Percentiles rank a stretch among this genome's conserved stretches.
phyloP scores from a whole-genome alignment of 2,797 vertebrate genomes.

The Xenopus petersii region DNA sequence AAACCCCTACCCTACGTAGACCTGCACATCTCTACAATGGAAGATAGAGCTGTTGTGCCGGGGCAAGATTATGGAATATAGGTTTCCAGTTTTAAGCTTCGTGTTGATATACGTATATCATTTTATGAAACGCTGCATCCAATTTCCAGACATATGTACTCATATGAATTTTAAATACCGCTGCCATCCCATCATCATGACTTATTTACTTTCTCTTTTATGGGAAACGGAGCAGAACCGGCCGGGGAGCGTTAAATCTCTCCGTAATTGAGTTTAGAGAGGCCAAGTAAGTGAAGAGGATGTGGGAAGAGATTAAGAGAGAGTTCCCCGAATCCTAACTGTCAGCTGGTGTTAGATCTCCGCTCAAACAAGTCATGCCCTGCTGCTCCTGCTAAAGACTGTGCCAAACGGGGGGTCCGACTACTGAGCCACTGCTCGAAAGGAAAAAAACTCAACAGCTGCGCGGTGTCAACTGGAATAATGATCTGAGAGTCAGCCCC shows the following conservation, averaged over 20 bases:
- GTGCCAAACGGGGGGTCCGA: constrained; percentile 50
- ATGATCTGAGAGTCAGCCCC: constrained; percentile 72
- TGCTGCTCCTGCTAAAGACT: constrained; percentile 62
- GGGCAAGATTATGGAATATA: constrained; percentile 27
- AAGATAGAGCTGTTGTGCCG: no score
- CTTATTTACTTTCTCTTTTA: constrained; percentile 70
- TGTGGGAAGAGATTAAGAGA: constrained; percentile 73
- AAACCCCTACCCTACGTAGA: no score
- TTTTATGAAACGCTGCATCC: constrained; percentile 78
- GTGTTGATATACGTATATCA: constrained; percentile 91
- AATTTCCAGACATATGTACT: constrained; percentile 75
- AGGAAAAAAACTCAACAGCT: constrained; percentile 68
- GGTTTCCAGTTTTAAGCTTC: constrained; percentile 69
- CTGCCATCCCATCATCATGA: constrained; percentile 69
- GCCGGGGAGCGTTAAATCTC: constrained; percentile 70
- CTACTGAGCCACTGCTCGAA: constrained; percentile 58
- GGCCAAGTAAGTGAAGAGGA: constrained; percentile 75
- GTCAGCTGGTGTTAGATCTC: constrained; percentile 90
- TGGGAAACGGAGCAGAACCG: constrained; percentile 70
- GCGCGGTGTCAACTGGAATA: constrained; percentile 74
- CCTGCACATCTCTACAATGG: no score
- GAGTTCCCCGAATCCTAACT: constrained; percentile 88
- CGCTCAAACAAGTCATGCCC: constrained; percentile 73
- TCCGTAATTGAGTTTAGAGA: constrained; percentile 79
- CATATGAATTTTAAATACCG: constrained; percentile 77